These are phyloP conservation scores for Lymantria dispar DNA, from an alignment of 2,888 invertebrate genomes.

Conservation along the genomic window DNA sequence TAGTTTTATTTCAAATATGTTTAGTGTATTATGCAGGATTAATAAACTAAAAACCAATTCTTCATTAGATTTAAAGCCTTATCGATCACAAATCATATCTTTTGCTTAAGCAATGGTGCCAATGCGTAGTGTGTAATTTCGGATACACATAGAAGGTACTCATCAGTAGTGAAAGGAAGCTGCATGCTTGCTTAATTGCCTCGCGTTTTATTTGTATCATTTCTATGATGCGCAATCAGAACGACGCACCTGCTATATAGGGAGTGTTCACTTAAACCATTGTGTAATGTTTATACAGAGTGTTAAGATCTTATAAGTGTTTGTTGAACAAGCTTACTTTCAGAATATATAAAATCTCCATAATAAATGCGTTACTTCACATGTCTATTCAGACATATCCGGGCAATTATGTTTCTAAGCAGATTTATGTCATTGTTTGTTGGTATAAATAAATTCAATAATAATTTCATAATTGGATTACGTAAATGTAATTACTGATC, in stretches of 20 bases:
- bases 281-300: slow-evolving; percentile 14
- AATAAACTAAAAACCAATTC: too few relatives aligned
- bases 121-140: too few relatives aligned
- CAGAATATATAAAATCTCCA: not conserved
- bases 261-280: slow-evolving; percentile 19
- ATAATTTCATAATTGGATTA: too few relatives aligned
- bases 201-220: slow-evolving; percentile 64
- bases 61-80: too few relatives aligned
- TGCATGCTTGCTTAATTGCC: slow-evolving; percentile 53
- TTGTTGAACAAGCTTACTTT: not conserved
- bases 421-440: too few relatives aligned
- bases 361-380: not conserved
- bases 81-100: slow-evolving; percentile 18
- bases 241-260: slow-evolving; percentile 37
- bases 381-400: not conserved
- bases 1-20: too few relatives aligned
- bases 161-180: slow-evolving; percentile 61
- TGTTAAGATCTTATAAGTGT: not conserved
- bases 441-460: too few relatives aligned
- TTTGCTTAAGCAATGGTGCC: not conserved
- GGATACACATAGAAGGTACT: not conserved
- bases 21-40: too few relatives aligned
- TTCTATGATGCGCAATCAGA: slow-evolving; percentile 51
- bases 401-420: too few relatives aligned
- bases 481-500: too few relatives aligned